Base-by-base conservation (phyloP, 1,140 invertebrate genomes). In the Melipona quadrifasciata region DNA sequence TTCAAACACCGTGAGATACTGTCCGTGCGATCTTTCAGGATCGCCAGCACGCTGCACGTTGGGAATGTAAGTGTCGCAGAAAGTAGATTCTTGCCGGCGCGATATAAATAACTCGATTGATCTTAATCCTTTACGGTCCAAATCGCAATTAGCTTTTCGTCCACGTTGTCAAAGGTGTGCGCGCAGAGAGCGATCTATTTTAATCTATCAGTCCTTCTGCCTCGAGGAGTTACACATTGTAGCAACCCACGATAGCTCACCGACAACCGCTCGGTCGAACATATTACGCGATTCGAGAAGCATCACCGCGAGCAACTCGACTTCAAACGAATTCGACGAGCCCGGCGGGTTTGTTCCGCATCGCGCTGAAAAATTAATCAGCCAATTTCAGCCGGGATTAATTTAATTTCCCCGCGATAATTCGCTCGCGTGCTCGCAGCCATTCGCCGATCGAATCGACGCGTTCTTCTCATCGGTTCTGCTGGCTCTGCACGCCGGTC, bases 41-140 rank as follows among this genome's bases (percentile, higher is more conserved):
- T 27, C n/a, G 16, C 2, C 5, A n/a, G n/a, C 14, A 61, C 61
- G 3, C 19, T 21, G 39, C 39, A 39, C 39, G 12, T 47, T 71
- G 1, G 24, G 31, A 47, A 71, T 47, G 19, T 71, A 71, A 71
- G 1, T 19, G 53, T 51, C 71, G 10, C 14, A n/a, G 19, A 34
- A 68, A 70, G 68, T 12, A 51, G 21, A 34, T 68, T 39, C 17
- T 68, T 34, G 11, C 19, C 34, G 21, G 1, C 17, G 39, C 17
- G 39, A 21, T 55, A 31, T 27, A 74, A 74, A 74, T 74, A 74
- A 21, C 51, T 31, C n/a, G 47, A 51, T 55, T 24, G 47, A 55
- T 27, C 72, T 31, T 74, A 74, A 74, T 74, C 17, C n/a, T 53
- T 74, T 31, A 74, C 72, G 72, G 72, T 55, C 51, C 72, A 74